These are phyloP conservation scores for Sarcoramphus papa DNA, from an alignment of 2,797 vertebrate genomes.

Conservation along the genomic window DNA sequence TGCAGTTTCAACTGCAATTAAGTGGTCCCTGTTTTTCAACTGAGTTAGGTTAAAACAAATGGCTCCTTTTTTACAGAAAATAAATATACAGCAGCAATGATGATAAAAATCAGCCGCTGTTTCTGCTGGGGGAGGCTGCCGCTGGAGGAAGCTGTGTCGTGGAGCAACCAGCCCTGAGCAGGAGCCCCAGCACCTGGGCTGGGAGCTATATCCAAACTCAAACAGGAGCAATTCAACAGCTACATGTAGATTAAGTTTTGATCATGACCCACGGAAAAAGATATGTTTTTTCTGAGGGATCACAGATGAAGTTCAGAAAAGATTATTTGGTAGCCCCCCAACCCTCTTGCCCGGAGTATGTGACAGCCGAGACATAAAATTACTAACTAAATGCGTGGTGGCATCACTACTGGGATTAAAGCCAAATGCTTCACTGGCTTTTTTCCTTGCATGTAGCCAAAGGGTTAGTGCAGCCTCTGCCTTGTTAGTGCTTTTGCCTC, in stretches of 20 bases:
- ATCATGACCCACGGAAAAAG: neutral
- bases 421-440: neutral
- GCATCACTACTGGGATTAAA: neutral
- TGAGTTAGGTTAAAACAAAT: neutral
- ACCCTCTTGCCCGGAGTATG: neutral
- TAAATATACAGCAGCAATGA: neutral
- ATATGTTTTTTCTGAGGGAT: neutral
- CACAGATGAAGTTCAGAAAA: neutral
- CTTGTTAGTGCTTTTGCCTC: neutral
- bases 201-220: neutral
- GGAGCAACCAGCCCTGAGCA: slow-evolving; percentile 49
- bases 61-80: neutral
- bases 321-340: neutral
- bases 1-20: neutral
- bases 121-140: neutral
- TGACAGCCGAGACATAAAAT: neutral
- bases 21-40: neutral
- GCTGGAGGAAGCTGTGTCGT: neutral
- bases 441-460: neutral
- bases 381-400: neutral
- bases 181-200: slow-evolving; percentile 8
- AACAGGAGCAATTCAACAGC: neutral
- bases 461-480: neutral
- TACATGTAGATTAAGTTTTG: neutral
- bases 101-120: neutral